Conservation (phyloP, 2,888 invertebrate genomes). For the Aleiodes alternator region DNA sequence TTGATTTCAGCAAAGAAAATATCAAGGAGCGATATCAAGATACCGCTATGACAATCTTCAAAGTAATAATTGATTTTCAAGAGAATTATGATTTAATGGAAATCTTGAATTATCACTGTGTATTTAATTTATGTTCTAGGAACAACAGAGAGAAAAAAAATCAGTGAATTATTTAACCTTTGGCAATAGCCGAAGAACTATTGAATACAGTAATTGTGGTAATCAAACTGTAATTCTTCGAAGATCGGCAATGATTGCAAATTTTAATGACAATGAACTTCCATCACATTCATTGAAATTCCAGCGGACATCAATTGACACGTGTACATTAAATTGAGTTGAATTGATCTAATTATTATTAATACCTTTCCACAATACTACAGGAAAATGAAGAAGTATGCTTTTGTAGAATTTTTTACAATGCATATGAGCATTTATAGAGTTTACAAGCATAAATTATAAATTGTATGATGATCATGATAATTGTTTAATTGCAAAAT, state of each 20-base stretch:
- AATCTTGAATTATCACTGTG: not conserved
- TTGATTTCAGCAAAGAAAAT: conserved; percentile 63
- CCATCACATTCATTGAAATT: conserved; percentile 58
- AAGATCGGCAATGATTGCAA: conserved; percentile 52
- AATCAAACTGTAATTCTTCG: conserved; percentile 70
- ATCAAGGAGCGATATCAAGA: conserved; percentile 71
- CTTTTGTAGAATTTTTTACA: too few species aligned
- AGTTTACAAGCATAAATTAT: too few species aligned
- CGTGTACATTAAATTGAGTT: conserved; percentile 63
- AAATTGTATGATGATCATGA: too few species aligned
- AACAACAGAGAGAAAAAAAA: conserved; percentile 63
- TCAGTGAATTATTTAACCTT: conserved; percentile 66
- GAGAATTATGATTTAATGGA: not conserved
- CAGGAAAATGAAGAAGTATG: conserved; percentile 3
- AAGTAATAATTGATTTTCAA: conserved; percentile 61
- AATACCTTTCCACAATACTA: not conserved
- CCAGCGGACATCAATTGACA: conserved; percentile 64
- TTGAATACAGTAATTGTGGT: conserved; percentile 71
- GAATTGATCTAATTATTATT: not conserved
- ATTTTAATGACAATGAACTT: conserved; percentile 40
- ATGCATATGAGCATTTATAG: too few species aligned
- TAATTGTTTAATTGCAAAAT: not conserved
- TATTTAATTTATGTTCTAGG: conserved; percentile 60
- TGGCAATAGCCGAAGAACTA: conserved; percentile 70
- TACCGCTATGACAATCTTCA: conserved; percentile 68